Evolutionary conservation across 1,140 invertebrate species (phyloP).

Genomic region (Pseudomyrmex concolor): DNA sequence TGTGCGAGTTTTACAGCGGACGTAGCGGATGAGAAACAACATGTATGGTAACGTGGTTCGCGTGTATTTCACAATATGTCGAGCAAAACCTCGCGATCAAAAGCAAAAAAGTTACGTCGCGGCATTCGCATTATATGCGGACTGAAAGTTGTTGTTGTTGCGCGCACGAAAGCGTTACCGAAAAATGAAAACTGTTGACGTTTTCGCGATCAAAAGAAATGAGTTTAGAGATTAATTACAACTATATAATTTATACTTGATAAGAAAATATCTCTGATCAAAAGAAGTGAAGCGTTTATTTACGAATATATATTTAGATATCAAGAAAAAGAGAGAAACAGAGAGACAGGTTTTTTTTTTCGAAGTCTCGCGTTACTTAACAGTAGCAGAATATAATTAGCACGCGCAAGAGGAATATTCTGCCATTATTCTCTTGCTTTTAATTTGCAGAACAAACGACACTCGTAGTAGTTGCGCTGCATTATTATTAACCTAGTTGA

Average conservation of each 20-base stretch:
- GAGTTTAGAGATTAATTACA: no score
- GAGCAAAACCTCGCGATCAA: background rate
- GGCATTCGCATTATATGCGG: background rate
- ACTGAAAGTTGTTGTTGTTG: background rate
- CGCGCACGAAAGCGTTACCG: no score
- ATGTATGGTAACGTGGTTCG: background rate
- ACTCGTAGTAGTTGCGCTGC: background rate
- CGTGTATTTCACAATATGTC: background rate
- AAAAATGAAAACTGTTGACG: background rate
- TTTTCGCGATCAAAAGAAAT: no score
- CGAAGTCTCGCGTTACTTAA: background rate
- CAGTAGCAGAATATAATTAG: background rate
- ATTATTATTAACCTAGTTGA: slow-evolving; percentile 2
- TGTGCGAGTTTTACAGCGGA: slow-evolving; percentile 17
- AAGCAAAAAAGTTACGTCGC: slow-evolving; percentile 19
- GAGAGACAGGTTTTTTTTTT: background rate
- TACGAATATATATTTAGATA: background rate
- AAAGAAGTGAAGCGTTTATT: no score
- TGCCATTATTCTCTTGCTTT: background rate
- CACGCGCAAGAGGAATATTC: background rate
- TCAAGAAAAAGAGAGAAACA: background rate
- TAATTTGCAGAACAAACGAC: background rate
- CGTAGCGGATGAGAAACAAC: background rate
- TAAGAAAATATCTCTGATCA: no score
- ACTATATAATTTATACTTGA: no score